Base-by-base conservation (phyloP, 2,113 vertebrate genomes). In the Mixornis gularis region DNA sequence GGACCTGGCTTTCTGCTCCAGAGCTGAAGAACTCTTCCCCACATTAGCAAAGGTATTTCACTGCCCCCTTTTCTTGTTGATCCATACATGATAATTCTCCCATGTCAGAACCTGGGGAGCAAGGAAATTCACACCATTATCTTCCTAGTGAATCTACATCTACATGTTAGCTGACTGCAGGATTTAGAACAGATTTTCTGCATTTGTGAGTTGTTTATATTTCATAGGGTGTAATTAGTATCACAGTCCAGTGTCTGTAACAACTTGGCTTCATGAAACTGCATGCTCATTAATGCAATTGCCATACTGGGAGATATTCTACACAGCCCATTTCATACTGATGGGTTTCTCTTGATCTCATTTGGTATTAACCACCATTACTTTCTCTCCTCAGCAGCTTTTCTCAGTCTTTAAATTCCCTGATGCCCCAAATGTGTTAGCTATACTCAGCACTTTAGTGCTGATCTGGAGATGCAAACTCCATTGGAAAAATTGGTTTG, bases 291-390 rank as follows among this genome's bases (percentile, higher is more conserved):
- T 89, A 89, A 65, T 51, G 55, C 49, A 87, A 92, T 63, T 91
- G 73, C 86, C 60, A 12, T 36, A 70, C 41, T 53, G 91, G 89
- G 94, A 92, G 70, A 46, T 63, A 85, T 89, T 90, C 77, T 93
- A 49, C 88, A 90, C 84, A 95, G 73, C 38, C 60, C 78, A 91
- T 94, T 95, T 90, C 79, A 51, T 90, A 53, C 70, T 82, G 73
- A 92, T 94, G 62, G 26, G 19, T 22, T 89, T 87, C 60, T 70
- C 79, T 69, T 76, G 55, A 76, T 85, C 73, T 93, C 73, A 72
- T 90, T 93, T 93, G 62, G 38, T 72, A 55, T 94, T 93, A 92
- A 69, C 27, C 53, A 79, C 70, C 29, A 72, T 76, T 81, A 36
- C 24, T 85, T 72, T 87, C 77, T 94, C 41, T 89, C 51, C 32